These are phyloP conservation scores for Mustela lutreola DNA, from an alignment of 2,113 vertebrate species.

Conservation along the genomic window DNA sequence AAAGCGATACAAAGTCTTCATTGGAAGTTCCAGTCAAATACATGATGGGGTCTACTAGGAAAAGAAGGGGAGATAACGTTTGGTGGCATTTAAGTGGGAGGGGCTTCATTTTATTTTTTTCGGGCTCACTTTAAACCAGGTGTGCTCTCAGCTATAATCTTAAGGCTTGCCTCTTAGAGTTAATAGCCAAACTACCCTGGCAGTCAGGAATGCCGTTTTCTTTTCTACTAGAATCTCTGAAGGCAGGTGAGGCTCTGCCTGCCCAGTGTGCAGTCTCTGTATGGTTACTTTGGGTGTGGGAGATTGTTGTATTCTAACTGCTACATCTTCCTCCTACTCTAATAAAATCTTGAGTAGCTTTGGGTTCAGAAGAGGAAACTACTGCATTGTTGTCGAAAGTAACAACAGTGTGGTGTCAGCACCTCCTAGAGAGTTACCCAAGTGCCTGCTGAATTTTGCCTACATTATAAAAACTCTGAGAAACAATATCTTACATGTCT, in stretches of 20 bases:
- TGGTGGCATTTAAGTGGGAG: neutral
- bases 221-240: neutral
- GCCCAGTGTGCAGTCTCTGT: neutral
- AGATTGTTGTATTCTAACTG: neutral
- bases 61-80: neutral
- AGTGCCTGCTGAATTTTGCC: neutral
- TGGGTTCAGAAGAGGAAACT: neutral
- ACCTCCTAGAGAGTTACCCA: neutral
- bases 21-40: neutral
- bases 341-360: neutral
- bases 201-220: neutral
- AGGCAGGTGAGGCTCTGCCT: neutral
- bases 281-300: neutral
- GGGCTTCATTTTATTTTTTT: neutral
- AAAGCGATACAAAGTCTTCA: constrained; percentile 39
- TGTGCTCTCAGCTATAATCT: neutral
- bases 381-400: neutral
- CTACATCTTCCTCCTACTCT: neutral
- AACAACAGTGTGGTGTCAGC: neutral
- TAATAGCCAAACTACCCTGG: neutral
- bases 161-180: neutral
- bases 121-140: neutral
- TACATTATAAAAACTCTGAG: neutral
- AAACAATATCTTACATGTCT: neutral
- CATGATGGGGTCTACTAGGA: neutral